Percentiles rank a stretch among this genome's conserved stretches.
These are phyloP conservation scores for Eubasilissa splendida DNA, from an alignment of 2,888 invertebrate genomes.

Conservation along the genomic window DNA sequence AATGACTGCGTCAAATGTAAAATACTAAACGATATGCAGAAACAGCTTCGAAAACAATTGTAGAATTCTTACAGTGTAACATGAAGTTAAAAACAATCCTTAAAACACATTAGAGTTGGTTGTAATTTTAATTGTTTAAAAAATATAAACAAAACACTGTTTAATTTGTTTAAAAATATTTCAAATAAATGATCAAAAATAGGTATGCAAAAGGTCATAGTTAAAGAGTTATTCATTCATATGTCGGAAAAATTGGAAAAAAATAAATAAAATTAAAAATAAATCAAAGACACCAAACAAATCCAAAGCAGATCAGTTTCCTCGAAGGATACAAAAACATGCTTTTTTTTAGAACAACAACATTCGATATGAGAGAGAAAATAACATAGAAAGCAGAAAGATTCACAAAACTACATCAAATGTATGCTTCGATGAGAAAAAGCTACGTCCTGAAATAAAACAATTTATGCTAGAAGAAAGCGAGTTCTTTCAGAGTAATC, in stretches of 20 bases:
- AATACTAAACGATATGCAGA: too few species aligned
- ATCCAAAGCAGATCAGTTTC: constrained; percentile 3
- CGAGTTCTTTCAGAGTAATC: neutral
- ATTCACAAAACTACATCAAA: constrained; percentile 4
- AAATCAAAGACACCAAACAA: neutral
- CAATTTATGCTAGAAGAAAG: neutral
- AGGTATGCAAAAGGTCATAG: too few species aligned
- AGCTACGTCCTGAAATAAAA: constrained; percentile 32
- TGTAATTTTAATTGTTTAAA: too few species aligned
- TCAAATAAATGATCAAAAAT: too few species aligned
- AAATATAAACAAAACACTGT: too few species aligned
- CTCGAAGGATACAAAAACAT: constrained; percentile 11
- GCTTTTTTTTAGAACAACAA: constrained; percentile 1
- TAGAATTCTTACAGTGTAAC: too few species aligned
- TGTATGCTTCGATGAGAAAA: neutral
- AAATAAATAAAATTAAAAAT: neutral
- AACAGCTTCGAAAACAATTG: too few species aligned
- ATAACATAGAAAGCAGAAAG: constrained; percentile 19
- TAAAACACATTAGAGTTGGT: too few species aligned
- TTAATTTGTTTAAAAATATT: too few species aligned
- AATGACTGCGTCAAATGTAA: too few species aligned
- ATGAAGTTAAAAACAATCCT: too few species aligned
- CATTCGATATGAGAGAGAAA: neutral
- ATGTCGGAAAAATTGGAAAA: neutral
- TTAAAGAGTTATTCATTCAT: too few species aligned